These are phyloP conservation scores for Eulemur mongoz DNA, from an alignment of 2,797 vertebrate species.

Conservation along the genomic window DNA sequence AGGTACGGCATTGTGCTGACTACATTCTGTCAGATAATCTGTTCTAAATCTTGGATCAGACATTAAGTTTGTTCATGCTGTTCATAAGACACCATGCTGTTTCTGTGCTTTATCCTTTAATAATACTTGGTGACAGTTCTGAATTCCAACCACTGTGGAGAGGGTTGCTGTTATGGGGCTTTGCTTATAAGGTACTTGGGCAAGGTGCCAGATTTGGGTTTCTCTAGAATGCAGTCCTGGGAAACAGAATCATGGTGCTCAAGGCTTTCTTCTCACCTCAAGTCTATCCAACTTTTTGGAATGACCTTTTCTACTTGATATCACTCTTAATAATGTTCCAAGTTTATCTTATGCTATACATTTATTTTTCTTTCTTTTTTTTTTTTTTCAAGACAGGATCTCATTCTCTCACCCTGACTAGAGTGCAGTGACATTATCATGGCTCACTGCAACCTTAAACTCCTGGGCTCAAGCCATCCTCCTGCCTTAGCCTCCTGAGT, in stretches of 20 bases:
- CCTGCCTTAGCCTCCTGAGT: neutral
- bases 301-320: neutral
- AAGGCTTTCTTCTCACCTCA: neutral
- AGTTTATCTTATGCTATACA: neutral
- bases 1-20: neutral
- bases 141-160: neutral
- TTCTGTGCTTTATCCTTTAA: slow-evolving; percentile 10
- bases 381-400: neutral
- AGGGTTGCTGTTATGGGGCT: neutral
- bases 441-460: neutral
- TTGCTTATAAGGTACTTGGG: neutral
- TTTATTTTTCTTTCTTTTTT: neutral
- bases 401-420: neutral
- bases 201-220: neutral
- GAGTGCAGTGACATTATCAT: neutral
- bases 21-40: neutral
- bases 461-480: neutral
- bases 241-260: neutral
- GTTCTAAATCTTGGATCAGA: neutral
- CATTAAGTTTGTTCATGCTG: neutral
- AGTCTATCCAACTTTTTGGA: neutral
- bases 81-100: neutral
- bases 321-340: neutral
- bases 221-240: neutral
- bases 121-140: neutral